Percentiles rank a stretch among this genome's conserved stretches.
These are phyloP conservation scores for Entomobrya multifasciata DNA, from an alignment of 2,888 invertebrate species.

Conservation along the genomic window DNA sequence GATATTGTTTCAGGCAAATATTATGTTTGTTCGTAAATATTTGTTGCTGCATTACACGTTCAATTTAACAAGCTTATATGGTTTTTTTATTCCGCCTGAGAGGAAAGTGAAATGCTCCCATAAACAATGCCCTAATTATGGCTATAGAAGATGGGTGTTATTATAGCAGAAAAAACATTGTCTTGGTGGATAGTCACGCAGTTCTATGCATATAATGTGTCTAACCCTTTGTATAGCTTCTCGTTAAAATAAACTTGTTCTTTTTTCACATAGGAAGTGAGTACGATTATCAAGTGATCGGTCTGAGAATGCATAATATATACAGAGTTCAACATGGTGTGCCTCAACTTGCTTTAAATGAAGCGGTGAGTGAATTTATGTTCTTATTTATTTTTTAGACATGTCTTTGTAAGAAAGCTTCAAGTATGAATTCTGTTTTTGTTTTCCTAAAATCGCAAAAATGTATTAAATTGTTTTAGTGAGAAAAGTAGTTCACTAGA, in stretches of 20 bases:
- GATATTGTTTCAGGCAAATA: neutral
- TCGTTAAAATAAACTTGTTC: constrained; percentile 22
- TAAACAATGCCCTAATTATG: constrained; percentile 56
- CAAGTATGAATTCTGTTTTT: too few species aligned
- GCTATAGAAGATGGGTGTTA: neutral
- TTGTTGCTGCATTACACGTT: neutral
- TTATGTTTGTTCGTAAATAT: neutral
- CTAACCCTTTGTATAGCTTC: neutral
- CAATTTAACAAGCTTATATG: too few species aligned
- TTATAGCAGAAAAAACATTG: neutral
- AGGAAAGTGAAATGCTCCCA: constrained; percentile 61
- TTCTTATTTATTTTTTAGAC: too few species aligned
- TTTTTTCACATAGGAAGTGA: constrained; percentile 58
- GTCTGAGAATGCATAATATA: constrained; percentile 70
- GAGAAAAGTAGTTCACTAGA: constrained; percentile 9
- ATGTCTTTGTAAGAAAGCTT: neutral
- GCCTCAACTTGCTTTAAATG: constrained; percentile 71
- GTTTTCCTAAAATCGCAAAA: constrained; percentile 12
- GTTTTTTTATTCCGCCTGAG: neutral
- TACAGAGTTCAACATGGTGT: constrained; percentile 74
- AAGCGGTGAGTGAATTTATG: constrained; percentile 59
- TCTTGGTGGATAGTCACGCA: neutral
- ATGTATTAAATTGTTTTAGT: too few species aligned
- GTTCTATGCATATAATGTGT: neutral
- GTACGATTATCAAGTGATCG: constrained; percentile 72